A percentile compares a stretch with the other conserved stretches of the same genome.
phyloP scores from a whole-genome alignment of 2,797 vertebrate species.

The Ispidina picta region DNA sequence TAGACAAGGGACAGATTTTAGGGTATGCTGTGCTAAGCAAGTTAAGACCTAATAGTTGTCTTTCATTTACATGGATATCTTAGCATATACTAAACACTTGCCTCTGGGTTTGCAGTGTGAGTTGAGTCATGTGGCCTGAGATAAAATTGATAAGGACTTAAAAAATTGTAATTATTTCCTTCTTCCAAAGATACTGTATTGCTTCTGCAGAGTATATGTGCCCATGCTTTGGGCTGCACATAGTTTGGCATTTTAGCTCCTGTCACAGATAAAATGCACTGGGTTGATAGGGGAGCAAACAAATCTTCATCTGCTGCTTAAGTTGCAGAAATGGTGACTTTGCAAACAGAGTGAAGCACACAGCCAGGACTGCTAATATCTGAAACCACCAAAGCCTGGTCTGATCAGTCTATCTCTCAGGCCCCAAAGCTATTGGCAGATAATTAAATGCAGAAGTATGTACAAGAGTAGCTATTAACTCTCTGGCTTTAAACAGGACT shows the following conservation, averaged over 20 bases:
- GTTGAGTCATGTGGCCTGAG: background rate
- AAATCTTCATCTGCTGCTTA: background rate
- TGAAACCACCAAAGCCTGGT: background rate
- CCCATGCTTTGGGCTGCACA: background rate
- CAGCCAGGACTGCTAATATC: background rate
- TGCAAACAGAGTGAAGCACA: fast-evolving
- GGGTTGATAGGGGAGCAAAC: background rate
- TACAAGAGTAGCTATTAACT: background rate
- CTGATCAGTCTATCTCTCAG: background rate
- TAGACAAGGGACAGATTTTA: background rate
- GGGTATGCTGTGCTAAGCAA: background rate
- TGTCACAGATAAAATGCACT: background rate
- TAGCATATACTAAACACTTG: background rate
- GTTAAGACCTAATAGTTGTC: background rate
- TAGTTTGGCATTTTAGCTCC: background rate
- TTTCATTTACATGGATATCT: background rate
- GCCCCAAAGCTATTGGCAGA: background rate
- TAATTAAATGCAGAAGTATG: background rate
- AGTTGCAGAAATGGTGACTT: background rate
- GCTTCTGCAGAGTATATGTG: background rate
- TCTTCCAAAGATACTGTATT: background rate
- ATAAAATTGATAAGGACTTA: background rate
- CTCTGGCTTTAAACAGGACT: background rate
- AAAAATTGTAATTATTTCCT: background rate
- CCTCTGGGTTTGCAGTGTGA: background rate